Base-by-base conservation (phyloP, 2,888 invertebrate genomes). In the Copidosoma aretas region DNA sequence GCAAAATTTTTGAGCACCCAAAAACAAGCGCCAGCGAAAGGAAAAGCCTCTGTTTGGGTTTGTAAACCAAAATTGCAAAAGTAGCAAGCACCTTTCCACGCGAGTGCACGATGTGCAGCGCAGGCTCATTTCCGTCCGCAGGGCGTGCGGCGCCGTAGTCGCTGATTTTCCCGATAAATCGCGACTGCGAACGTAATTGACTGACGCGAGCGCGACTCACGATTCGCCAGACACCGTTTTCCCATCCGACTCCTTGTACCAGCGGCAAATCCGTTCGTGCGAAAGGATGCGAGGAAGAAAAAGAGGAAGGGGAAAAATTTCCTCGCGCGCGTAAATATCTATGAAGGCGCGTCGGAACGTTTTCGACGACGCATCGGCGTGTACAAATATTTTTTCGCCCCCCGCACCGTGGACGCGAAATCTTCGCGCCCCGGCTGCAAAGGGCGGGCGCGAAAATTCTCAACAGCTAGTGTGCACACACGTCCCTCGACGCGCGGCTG, bases 131-230 rank as follows among this genome's bases (percentile, higher is more conserved):
- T n/a, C n/a, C n/a, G n/a, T 41, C 19, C 53, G 53, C 15, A 22
- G 53, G 22, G n/a, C 49, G 46, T 14, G 32, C 32, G 19, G 53
- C 8, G 25, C 56, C 25, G 32, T 15, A 53, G 39, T 22, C 10
- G 19, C 19, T 21, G 62, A 62, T 54, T 62, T 62, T 52, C n/a
- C 25, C 62, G 54, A 62, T 62, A 62, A 62, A 21, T 54, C 25
- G 15, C n/a, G 1, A 12, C 41, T 19, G 24, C 25, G n/a, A 41
- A 41, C 53, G 53, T 53, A 61, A 53, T 61, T 53, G 39, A 61
- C 53, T 61, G 52, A 14, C 24, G 21, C 41, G 24, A 14, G 43
- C 15, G 43, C n/a, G 60, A 15, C 46, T 17, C 24, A 17, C 22
- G 49, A 46, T 46, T 46, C 43, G 43, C 43, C 43, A 14, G 14